phyloP scores from a whole-genome alignment of 2,797 vertebrate species.

The Saxicola maurus region DNA sequence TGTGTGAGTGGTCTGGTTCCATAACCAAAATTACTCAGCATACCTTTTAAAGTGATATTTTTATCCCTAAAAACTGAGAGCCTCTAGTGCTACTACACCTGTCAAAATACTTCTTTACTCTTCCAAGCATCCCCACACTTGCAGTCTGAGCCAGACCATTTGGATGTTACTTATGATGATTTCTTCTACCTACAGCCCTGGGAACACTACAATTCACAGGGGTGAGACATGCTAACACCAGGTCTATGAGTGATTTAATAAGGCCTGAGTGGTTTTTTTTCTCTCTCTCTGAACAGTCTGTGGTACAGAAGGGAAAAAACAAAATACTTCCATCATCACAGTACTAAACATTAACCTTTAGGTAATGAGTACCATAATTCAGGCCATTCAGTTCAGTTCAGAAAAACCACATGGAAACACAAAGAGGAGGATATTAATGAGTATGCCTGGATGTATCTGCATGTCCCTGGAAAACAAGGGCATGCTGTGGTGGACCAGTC shows the following conservation, averaged over 20 bases:
- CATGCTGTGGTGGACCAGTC: background rate
- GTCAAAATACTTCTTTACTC: slow-evolving; percentile 5
- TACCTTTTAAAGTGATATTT: background rate
- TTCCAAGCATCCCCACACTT: background rate
- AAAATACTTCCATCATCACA: background rate
- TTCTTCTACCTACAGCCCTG: background rate
- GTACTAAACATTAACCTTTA: slow-evolving; percentile 36
- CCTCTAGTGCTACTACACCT: background rate
- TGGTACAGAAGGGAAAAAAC: background rate
- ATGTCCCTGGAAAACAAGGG: accelerated
- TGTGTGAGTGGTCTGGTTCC: background rate
- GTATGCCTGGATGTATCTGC: background rate
- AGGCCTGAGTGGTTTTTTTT: background rate
- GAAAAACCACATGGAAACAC: background rate
- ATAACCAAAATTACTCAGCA: background rate
- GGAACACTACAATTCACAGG: background rate
- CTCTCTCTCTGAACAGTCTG: background rate
- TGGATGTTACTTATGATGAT: background rate
- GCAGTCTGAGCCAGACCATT: background rate
- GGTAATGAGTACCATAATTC: slow-evolving; percentile 13
- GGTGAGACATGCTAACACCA: background rate
- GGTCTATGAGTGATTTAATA: background rate
- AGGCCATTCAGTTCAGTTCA: background rate
- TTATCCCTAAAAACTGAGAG: background rate
- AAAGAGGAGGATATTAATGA: background rate